Evolutionary conservation across 2,888 invertebrate genomes (phyloP).

Genomic region (Troides oblongomaculatus): DNA sequence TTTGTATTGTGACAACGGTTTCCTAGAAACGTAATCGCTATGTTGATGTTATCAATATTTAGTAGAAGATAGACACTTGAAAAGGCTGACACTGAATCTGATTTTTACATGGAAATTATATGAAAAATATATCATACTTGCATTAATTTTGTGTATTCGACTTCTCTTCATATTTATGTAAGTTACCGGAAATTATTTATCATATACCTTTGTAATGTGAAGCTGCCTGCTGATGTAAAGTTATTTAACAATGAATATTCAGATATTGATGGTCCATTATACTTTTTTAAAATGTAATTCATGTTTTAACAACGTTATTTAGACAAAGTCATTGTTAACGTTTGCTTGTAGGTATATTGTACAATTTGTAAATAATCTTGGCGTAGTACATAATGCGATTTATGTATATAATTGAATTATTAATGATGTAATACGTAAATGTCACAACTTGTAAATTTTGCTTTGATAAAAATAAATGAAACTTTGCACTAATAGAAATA

Average conservation of each 20-base stretch:
- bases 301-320: slow-evolving; percentile 27
- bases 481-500: slow-evolving; percentile 13
- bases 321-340: slow-evolving; percentile 64
- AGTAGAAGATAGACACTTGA: slow-evolving; percentile 72
- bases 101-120: slow-evolving; percentile 48
- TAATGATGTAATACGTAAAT: slow-evolving; percentile 1
- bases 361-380: slow-evolving; percentile 68
- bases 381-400: slow-evolving; percentile 5
- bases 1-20: slow-evolving; percentile 70
- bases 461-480: slow-evolving; percentile 4
- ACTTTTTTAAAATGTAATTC: slow-evolving; percentile 20
- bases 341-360: slow-evolving; percentile 66
- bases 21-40: slow-evolving; percentile 75
- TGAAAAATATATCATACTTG: slow-evolving; percentile 27
- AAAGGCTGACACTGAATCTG: slow-evolving; percentile 75
- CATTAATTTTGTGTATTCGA: slow-evolving; percentile 29
- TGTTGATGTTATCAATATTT: slow-evolving; percentile 74
- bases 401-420: slow-evolving; percentile 22
- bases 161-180: background rate
- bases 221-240: slow-evolving; percentile 17
- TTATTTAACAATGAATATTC: slow-evolving; percentile 9
- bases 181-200: slow-evolving; percentile 4
- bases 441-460: slow-evolving; percentile 22
- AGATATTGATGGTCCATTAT: slow-evolving; percentile 21
- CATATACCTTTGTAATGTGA: background rate